phyloP scores from a whole-genome alignment of 2,888 invertebrate genomes.

The Torymus auratus region DNA sequence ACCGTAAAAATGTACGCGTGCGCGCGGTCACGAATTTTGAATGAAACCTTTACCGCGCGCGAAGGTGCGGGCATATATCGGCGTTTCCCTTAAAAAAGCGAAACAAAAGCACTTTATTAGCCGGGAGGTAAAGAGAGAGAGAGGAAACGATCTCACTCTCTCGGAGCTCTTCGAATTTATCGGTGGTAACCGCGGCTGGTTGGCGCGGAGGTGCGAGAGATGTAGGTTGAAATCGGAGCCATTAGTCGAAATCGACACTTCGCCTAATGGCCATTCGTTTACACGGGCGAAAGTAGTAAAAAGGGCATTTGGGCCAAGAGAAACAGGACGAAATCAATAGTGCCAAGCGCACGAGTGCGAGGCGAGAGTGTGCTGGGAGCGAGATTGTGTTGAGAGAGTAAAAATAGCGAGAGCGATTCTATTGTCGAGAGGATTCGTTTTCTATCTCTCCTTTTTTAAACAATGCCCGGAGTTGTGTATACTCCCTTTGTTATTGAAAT shows the following conservation, averaged over 20 bases:
- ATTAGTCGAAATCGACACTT: slow-evolving; percentile 59
- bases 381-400: not conserved
- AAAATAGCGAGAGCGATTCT: not conserved
- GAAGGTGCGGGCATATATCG: not conserved
- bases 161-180: slow-evolving; percentile 34
- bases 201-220: slow-evolving; percentile 20
- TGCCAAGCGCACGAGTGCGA: not conserved
- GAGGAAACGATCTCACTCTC: not conserved
- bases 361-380: too few relatives aligned
- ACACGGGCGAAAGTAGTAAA: slow-evolving; percentile 30
- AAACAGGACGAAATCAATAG: slow-evolving; percentile 20
- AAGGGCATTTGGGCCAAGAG: slow-evolving; percentile 23
- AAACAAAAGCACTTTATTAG: slow-evolving; percentile 44
- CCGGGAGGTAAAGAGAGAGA: not conserved
- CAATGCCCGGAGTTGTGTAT: too few relatives aligned
- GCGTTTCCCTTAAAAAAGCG: slow-evolving; percentile 31
- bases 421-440: not conserved
- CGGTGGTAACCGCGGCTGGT: slow-evolving; percentile 30
- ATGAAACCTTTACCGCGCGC: not conserved
- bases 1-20: too few relatives aligned
- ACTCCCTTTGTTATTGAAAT: too few relatives aligned
- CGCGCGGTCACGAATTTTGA: not conserved
- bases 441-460: not conserved
- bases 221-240: slow-evolving; percentile 56
- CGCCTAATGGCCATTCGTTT: slow-evolving; percentile 45